phyloP scores from a whole-genome alignment of 2,797 vertebrate species.

The Varecia variegata region DNA sequence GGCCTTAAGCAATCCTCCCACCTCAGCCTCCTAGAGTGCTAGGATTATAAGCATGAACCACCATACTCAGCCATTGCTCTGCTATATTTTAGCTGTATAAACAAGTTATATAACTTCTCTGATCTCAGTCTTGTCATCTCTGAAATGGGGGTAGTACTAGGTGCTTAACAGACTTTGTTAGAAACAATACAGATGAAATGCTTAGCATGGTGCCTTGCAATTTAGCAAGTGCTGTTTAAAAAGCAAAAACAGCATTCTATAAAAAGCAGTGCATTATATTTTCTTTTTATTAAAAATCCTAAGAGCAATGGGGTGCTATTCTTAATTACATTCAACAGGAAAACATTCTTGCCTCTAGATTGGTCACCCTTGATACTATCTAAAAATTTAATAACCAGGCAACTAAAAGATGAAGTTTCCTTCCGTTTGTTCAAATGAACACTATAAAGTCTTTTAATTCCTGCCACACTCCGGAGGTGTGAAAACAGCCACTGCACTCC shows the following conservation, averaged over 20 bases:
- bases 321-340: neutral
- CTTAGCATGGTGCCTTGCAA: neutral
- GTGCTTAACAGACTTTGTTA: neutral
- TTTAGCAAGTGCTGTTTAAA: neutral
- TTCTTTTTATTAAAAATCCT: neutral
- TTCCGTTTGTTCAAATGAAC: slow-evolving; percentile 27
- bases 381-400: slow-evolving; percentile 32
- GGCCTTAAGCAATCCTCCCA: neutral
- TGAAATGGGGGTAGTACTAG: neutral
- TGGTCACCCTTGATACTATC: neutral
- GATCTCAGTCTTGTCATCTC: neutral
- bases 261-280: neutral
- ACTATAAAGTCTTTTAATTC: neutral
- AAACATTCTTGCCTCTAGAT: neutral
- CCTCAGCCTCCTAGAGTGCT: neutral
- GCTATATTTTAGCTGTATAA: neutral
- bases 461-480: slow-evolving; percentile 40
- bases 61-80: neutral
- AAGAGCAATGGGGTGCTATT: neutral
- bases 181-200: neutral
- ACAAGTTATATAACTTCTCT: neutral
- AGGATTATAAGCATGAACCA: neutral
- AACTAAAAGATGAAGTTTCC: slow-evolving; percentile 9
- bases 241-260: neutral
- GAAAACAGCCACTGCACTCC: slow-evolving; percentile 28